phyloP scores from a whole-genome alignment of 2,113 vertebrate genomes.

The Eulemur rufifrons region DNA sequence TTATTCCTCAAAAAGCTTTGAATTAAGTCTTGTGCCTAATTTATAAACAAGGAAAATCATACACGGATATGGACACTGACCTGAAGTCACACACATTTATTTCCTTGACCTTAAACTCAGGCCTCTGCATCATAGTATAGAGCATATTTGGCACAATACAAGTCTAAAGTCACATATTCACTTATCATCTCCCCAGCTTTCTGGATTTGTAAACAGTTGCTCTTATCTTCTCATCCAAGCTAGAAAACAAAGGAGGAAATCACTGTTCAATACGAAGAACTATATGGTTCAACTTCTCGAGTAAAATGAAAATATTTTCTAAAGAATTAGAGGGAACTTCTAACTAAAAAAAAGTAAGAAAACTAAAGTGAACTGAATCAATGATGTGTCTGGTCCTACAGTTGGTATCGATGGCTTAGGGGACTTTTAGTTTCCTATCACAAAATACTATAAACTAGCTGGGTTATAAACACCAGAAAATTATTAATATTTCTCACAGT shows the following conservation, averaged over 20 bases:
- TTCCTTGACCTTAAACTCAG: background rate
- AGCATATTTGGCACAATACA: fast-evolving
- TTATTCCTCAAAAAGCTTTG: background rate
- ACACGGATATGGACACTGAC: fast-evolving
- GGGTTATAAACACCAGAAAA: background rate
- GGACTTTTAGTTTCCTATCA: background rate
- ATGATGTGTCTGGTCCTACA: background rate
- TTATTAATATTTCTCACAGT: background rate
- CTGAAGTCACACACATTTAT: fast-evolving
- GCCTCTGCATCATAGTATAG: fast-evolving
- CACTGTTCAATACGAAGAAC: background rate
- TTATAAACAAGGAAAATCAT: background rate
- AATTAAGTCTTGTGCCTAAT: background rate
- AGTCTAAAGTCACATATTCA: background rate
- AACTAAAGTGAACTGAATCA: fast-evolving
- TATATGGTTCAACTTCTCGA: background rate
- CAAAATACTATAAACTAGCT: too few relatives aligned
- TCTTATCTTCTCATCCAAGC: background rate
- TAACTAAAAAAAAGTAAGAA: background rate
- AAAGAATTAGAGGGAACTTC: background rate
- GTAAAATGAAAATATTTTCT: background rate
- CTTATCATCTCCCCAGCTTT: background rate
- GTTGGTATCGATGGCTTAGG: background rate
- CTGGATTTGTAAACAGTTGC: background rate
- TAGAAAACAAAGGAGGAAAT: background rate